phyloP scores from a whole-genome alignment of 2,888 invertebrate genomes.

The Adelognathus sp. region DNA sequence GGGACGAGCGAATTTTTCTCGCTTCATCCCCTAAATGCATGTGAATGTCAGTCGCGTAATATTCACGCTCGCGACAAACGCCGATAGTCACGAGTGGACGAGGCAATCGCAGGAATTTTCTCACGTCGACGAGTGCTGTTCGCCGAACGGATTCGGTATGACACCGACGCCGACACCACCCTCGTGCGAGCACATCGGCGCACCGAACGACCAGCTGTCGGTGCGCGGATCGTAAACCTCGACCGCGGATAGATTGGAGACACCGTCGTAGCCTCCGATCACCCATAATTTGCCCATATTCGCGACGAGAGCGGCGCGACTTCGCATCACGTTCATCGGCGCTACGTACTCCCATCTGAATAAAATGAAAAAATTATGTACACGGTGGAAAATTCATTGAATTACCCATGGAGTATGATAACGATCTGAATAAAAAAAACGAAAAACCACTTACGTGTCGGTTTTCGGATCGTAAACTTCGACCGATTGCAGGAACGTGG shows the following conservation, averaged over 20 bases:
- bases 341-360: conserved; percentile 88
- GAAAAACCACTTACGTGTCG: conserved; percentile 83
- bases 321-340: conserved; percentile 91
- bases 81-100: no score
- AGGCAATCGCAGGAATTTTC: background rate
- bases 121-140: conserved; percentile 34
- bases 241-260: conserved; percentile 91
- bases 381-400: background rate
- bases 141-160: conserved; percentile 82
- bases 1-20: background rate
- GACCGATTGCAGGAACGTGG: conserved; percentile 90
- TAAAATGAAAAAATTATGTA: conserved; percentile 30
- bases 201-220: conserved; percentile 88
- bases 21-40: conserved; percentile 47
- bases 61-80: no score
- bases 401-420: background rate
- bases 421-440: background rate
- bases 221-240: conserved; percentile 91
- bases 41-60: conserved; percentile 43
- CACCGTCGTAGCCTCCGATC: conserved; percentile 91
- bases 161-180: conserved; percentile 96
- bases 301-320: conserved; percentile 90
- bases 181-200: conserved; percentile 92
- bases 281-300: conserved; percentile 93
- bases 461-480: conserved; percentile 90